Evolutionary conservation across 2,113 vertebrate species (phyloP), one percentile per base, ranked within the genome.

Genomic region (Trogon melanurus): DNA sequence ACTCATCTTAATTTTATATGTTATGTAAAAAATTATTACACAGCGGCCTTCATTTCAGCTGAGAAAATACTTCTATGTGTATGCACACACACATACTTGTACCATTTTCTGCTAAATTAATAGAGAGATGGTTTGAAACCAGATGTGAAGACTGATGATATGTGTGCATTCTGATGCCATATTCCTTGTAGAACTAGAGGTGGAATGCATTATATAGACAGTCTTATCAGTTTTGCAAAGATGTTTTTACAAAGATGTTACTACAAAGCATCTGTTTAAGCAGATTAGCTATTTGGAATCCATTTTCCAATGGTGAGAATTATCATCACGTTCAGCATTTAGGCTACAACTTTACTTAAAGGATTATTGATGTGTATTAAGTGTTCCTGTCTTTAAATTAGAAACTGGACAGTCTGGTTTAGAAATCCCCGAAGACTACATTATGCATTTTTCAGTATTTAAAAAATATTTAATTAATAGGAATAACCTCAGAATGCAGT

Each of bases 1-100:
- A 36, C 27, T 61, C 0, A 41, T 36, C 13, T 21, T 74, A 30
- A 82, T 62, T 69, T 61, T 51, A 56, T 41, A 41, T 41, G 41
- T 41, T 8, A 45, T 45, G 6, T 29, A n/a, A 65, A 60, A 72
- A 70, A 21, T 20, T 44, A 26, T 47, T 47, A 10, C 5, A 84
- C 47, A 50, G 5, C 21, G 54, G 11, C 5, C 15, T 70, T 86
- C 15, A 34, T 44, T 95, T 15, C 26, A 48, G 9, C 45, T 69
- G 32, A 88, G 70, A 41, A 82, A 79, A 61, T 15, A 38, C 36
- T 13, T 44, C 5, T 71, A 1, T 51, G 16, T 64, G 11, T 20
- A 64, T 48, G 34, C 47, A 74, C 2, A 5, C 0, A 1, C 14
- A 32, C 1, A 2, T 1, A 11, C 0, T 1, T 51, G 11, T 58